These are phyloP conservation scores for Psephotus haematonotus DNA, from an alignment of 2,113 vertebrate genomes.

Conservation along the genomic window DNA sequence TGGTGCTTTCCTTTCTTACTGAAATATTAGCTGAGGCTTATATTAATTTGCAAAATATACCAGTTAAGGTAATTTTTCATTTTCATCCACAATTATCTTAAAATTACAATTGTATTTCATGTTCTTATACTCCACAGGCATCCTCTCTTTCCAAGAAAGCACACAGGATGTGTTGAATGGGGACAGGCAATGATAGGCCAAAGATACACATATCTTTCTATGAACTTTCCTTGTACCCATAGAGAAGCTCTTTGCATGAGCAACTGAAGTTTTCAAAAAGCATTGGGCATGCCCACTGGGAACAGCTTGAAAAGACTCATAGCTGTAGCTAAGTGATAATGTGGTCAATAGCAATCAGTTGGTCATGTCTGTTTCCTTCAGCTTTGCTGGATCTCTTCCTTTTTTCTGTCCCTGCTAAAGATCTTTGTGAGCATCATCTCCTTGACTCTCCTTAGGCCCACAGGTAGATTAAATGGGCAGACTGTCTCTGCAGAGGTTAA, in stretches of 20 bases:
- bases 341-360: neutral
- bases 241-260: neutral
- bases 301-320: neutral
- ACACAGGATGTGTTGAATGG: neutral
- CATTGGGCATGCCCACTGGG: neutral
- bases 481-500: neutral
- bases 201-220: neutral
- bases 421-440: neutral
- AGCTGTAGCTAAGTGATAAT: neutral
- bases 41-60: slow-evolving; percentile 3
- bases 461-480: neutral
- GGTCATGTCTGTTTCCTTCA: neutral
- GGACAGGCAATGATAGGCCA: neutral
- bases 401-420: neutral
- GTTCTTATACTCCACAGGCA: neutral
- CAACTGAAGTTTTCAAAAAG: neutral
- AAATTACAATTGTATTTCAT: neutral
- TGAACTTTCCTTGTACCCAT: neutral
- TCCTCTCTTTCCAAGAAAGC: neutral
- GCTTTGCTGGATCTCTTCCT: neutral
- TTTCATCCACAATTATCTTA: neutral
- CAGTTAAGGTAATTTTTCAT: neutral
- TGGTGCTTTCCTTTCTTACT: neutral
- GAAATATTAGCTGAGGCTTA: neutral
- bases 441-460: neutral